Conservation (phyloP, 2,113 vertebrate genomes). For the Romanogobio albipinnatus region DNA sequence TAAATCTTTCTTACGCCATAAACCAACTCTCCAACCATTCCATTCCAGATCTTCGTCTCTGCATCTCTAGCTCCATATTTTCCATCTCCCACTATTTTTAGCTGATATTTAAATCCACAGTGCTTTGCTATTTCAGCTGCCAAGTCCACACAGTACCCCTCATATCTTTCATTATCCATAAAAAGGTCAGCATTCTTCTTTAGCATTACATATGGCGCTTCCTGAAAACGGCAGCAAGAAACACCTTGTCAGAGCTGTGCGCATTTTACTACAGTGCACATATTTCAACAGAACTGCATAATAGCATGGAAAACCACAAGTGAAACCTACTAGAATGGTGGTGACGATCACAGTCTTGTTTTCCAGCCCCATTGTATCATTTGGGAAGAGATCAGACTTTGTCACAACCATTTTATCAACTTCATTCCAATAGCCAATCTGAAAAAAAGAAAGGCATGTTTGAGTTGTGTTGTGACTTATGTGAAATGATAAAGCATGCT, state of each 20-base stretch:
- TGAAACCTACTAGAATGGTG: constrained; percentile 92
- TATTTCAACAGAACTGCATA: background rate
- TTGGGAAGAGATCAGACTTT: constrained; percentile 88
- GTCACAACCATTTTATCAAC: constrained; percentile 98
- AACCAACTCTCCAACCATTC: constrained; percentile 98
- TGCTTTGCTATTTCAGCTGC: constrained; percentile 98
- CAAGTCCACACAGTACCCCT: constrained; percentile 98
- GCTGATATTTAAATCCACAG: constrained; percentile 97
- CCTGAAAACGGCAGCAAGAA: constrained; percentile 71
- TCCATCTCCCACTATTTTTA: constrained; percentile 95
- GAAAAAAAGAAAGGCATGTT: constrained; percentile 52
- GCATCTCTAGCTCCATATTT: constrained; percentile 98
- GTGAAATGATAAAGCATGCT: background rate
- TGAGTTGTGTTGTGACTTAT: background rate
- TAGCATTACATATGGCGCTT: constrained; percentile 98
- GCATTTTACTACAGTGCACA: background rate
- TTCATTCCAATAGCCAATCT: constrained; percentile 99
- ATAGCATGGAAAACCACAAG: background rate
- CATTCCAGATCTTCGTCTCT: constrained; percentile 99
- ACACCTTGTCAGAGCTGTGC: constrained; percentile 36
- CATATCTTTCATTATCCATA: constrained; percentile 95
- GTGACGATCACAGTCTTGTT: constrained; percentile 99
- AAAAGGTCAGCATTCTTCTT: constrained; percentile 98
- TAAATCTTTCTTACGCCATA: constrained; percentile 86
- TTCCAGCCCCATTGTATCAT: constrained; percentile 93